These are phyloP conservation scores for Geodia barretti DNA, from an alignment of 37 sponge, comb jelly and placozoan genomes.

Conservation along the genomic window DNA sequence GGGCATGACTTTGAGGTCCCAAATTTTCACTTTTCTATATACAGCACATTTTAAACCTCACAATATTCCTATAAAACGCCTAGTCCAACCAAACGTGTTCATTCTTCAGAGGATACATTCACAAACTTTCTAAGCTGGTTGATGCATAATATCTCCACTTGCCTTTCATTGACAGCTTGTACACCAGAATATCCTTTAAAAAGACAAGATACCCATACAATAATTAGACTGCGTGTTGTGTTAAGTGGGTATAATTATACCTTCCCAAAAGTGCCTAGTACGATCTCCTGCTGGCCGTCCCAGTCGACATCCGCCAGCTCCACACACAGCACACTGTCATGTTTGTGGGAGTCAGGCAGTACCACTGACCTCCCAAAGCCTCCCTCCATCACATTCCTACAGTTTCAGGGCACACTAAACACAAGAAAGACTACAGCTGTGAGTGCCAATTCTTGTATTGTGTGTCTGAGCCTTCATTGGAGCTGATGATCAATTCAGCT, in stretches of 20 bases:
- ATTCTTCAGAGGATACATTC: too few species aligned
- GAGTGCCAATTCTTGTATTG: slow-evolving; percentile 1
- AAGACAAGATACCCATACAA: too few species aligned
- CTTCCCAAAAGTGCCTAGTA: slow-evolving; percentile 88
- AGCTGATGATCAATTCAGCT: too few species aligned
- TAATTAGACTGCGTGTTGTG: too few species aligned
- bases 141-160: not conserved
- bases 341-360: slow-evolving; percentile 53
- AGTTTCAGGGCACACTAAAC: not conserved
- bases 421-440: not conserved
- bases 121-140: not conserved
- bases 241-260: too few species aligned
- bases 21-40: too few species aligned
- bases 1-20: too few species aligned
- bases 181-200: slow-evolving; percentile 47
- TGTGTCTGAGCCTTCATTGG: too few species aligned
- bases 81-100: too few species aligned
- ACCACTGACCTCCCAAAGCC: slow-evolving; percentile 38
- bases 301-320: slow-evolving; percentile 69
- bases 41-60: too few species aligned
- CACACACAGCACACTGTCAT: slow-evolving; percentile 82
- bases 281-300: slow-evolving; percentile 72
- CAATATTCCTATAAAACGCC: too few species aligned
- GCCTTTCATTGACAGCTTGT: slow-evolving; percentile 19
- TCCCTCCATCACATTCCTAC: slow-evolving; percentile 50